Evolutionary conservation across 2,113 vertebrate species (phyloP), one percentile per base, ranked within the genome.

Genomic region (Oncorhynchus clarkii): DNA sequence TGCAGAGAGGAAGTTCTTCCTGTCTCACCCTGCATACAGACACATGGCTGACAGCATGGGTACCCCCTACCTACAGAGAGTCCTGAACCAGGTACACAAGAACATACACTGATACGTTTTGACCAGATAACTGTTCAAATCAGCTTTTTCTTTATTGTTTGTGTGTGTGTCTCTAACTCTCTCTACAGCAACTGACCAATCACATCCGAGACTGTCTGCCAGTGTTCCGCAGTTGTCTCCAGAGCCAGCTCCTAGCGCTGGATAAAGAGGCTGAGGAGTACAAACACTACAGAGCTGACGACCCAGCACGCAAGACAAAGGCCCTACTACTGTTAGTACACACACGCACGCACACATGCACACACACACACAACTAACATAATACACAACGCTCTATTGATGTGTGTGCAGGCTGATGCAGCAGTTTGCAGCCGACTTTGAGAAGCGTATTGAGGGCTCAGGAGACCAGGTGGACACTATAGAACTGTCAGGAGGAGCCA

Each of bases 201-300:
- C 97, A 98, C 86, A 98, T 97, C 83, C 93, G 95, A 68, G 96
- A 97, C 39, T 95, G 93, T 0, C 83, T 97, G 73, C 96, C 97
- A 64, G 93, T 90, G 73, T 95, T 97, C 88, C 91, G 95, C 72
- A 94, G 90, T 90, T 95, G 93, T 74, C 92, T 98, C 2, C 96
- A 97, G 88, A 88, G 84, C 31, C 94, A 97, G 72, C 82, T 97
- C 78, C 90, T 95, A 73, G 92, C 93, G 24, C 88, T 97, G 82
- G 94, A 95, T 80, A 96, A 96, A 76, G 95, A 98, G 85, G 96
- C 94, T 6, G 95, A 96, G 54, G 92, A 92, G 67, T 96, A 93
- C 87, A 95, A 87, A 81, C 93, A 94, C 77, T 94, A 94, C 85
- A 93, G 91, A 72, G 93, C 94, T 0, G 95, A 98, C 70, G 96